phyloP scores from a whole-genome alignment of 2,113 vertebrate species.

The Paraplagusia blochii region DNA sequence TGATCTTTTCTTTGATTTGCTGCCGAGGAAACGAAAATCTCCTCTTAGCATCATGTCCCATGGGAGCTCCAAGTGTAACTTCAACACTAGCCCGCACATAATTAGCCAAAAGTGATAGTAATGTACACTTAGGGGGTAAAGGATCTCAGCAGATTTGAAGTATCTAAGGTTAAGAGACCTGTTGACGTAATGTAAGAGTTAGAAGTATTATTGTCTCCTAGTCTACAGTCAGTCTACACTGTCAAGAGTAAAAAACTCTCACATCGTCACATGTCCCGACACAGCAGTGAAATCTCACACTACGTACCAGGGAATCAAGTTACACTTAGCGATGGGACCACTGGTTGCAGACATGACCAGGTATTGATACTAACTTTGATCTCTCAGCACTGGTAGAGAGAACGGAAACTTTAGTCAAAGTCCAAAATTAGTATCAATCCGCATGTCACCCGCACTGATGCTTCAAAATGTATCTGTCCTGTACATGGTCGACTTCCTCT shows the following conservation, averaged over 20 bases:
- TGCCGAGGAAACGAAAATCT: slow-evolving; percentile 73
- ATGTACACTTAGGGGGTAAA: slow-evolving; percentile 20
- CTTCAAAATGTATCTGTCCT: slow-evolving; percentile 94
- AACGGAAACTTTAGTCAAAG: slow-evolving; percentile 71
- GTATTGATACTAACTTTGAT: slow-evolving; percentile 87
- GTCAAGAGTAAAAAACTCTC: slow-evolving; percentile 27
- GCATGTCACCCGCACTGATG: slow-evolving; percentile 88
- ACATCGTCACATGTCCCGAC: slow-evolving; percentile 9
- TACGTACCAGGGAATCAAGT: slow-evolving; percentile 43
- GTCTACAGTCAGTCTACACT: slow-evolving; percentile 3
- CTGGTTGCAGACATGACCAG: slow-evolving; percentile 81
- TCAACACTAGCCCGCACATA: slow-evolving; percentile 33
- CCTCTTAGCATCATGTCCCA: slow-evolving; percentile 91
- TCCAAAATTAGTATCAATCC: slow-evolving; percentile 87
- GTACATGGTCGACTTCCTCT: slow-evolving; percentile 69
- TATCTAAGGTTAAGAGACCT: not conserved
- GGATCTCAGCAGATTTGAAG: slow-evolving; percentile 39
- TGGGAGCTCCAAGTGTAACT: slow-evolving; percentile 83
- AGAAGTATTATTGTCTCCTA: no score
- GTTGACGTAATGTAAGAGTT: no score
- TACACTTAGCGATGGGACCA: slow-evolving; percentile 86
- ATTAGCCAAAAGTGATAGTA: slow-evolving; percentile 28
- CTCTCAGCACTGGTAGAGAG: slow-evolving; percentile 75
- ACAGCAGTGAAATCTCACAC: slow-evolving; percentile 8
- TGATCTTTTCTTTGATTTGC: slow-evolving; percentile 82